Base-by-base conservation (phyloP, 2,888 invertebrate genomes). In the Hyposoter didymator region DNA sequence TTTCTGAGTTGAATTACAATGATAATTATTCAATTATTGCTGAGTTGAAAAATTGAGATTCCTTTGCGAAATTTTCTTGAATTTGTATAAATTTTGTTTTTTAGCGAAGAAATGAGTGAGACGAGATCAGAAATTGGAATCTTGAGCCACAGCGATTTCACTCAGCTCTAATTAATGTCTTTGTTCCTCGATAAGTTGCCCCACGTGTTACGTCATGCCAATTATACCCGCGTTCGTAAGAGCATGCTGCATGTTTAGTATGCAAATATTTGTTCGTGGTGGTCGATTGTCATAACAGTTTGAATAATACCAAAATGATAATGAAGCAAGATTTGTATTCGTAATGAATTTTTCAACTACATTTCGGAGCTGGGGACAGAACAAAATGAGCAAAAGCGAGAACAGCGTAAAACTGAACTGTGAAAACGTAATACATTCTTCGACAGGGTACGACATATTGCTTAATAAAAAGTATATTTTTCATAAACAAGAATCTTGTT, bases 401-500 rank as follows among this genome's bases (percentile, higher is more conserved):
- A 17, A 12, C 8, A 43, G 22, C 45, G 32, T 45, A 45, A 45
- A 28, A 70, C 35, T 49, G 14, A n/a, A 32, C 6, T 45, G n/a
- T 3, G n/a, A 17, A 17, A 28, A 28, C n/a, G 14, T 45, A 22
- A 22, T 59, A 19, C 28, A 39, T 66, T 39, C 69, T 66, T 67
- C 45, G 64, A 43, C 59, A 67, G 22, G 62, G 19, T 22, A 19
- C 64, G 74, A 59, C 67, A 81, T 67, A 73, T 52, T 73, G 47
- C n/a, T 17, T 22, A 17, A 22, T 43, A 78, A 78, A 59, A 52
- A n/a, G 19, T 66, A 22, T 10, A 59, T 22, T 39, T 73, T 73
- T 73, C 80, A 39, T 81, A 81, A 84, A 76, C 84, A 80, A 70
- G 52, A 39, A 14, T 39, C 17, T 5, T 35, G 22, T 79, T 85